phyloP scores from a whole-genome alignment of 1,140 invertebrate genomes.

The Dendrolimus punctatus region DNA sequence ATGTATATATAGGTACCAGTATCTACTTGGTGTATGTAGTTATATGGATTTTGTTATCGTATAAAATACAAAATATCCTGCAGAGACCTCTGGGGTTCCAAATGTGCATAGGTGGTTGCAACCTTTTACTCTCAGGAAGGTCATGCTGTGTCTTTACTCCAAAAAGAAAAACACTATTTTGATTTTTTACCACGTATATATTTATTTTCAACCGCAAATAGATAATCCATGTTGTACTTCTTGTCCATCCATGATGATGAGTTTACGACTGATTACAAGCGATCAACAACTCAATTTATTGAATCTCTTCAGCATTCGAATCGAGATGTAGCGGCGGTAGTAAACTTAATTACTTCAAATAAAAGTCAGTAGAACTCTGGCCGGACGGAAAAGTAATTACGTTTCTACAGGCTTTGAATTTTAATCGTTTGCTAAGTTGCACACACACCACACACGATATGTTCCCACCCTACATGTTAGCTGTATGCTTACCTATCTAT shows the following conservation, averaged over 20 bases:
- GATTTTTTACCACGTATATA: no score
- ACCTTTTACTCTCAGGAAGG: no score
- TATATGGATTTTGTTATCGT: no score
- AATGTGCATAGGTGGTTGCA: no score
- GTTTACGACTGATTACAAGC: conserved; percentile 4
- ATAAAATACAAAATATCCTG: no score
- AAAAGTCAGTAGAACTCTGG: conserved; percentile 55
- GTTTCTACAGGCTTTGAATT: conserved; percentile 64
- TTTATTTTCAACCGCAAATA: no score
- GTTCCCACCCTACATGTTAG: conserved; percentile 12
- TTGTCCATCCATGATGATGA: conserved; percentile 5
- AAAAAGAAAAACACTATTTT: no score
- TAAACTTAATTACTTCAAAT: conserved; percentile 62
- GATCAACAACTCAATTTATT: conserved; percentile 23
- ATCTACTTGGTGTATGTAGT: no score
- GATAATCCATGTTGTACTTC: no score
- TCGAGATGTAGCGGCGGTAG: conserved; percentile 40
- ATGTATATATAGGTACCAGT: no score
- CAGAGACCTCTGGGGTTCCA: no score
- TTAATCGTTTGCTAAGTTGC: conserved; percentile 41
- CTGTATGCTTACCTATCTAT: conserved; percentile 14
- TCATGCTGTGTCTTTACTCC: no score
- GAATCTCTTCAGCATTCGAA: conserved; percentile 27
- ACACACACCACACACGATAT: conserved; percentile 2
- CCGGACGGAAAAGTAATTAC: conserved; percentile 61